Base-by-base conservation (phyloP, 2,888 invertebrate species). In the Sinodicranocentrus sp. region DNA sequence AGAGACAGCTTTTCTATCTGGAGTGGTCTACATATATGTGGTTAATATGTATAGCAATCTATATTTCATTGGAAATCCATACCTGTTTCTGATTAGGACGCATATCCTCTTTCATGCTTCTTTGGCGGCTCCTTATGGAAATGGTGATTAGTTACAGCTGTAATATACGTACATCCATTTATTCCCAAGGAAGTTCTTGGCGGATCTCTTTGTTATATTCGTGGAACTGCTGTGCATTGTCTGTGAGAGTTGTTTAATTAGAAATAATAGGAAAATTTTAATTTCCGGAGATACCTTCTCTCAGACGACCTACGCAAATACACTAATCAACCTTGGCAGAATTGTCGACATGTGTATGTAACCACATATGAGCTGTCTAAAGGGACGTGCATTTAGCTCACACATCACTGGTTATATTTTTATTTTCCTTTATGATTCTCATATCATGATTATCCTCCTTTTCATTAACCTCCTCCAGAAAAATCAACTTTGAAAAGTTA, bases 401-500 rank as follows among this genome's bases (percentile, higher is more conserved):
- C n/a, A n/a, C n/a, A n/a, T n/a, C n/a, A n/a, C n/a, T n/a, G n/a
- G 39, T 39, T 39, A 39, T 39, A 39, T 39, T 39, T 33, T 33
- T 10, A 33, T 33, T 33, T 33, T 10, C 33, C 33, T 6, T 33
- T 33, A 10, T 48, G 10, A 2, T 21, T 57, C 23, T 57, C 23
- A 57, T 57, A 6, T 2, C 26, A 61, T 25, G 33, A 28, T n/a
- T n/a, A n/a, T 23, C 6, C 1, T 13, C 59, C 6, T 63, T 21
- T 63, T 63, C 63, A 63, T 63, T 63, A 63, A 63, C 70, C 68
- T 52, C 52, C 68, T 82, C 43, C 23, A 76, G 76, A 63, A 82
- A 72, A 82, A 82, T 82, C 75, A 75, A 63, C 70, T 70, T 59
- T 75, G 73, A 82, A 76, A 67, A 59, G 19, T 65, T 67, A 43